phyloP scores from a whole-genome alignment of 1,140 invertebrate species.

The Caerostris extrusa region DNA sequence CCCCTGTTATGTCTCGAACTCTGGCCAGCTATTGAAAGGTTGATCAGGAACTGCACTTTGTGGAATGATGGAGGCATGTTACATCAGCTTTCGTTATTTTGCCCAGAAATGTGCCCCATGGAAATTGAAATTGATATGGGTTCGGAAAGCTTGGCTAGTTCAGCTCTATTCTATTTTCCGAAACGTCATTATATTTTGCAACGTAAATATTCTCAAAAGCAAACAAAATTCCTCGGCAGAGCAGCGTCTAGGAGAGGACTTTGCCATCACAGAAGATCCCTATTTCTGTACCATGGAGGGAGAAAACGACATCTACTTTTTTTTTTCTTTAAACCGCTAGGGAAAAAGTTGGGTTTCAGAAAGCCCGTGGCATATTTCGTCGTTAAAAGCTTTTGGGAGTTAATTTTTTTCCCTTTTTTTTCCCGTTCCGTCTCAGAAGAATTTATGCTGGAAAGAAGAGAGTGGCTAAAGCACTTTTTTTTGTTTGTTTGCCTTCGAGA shows the following conservation, averaged over 20 bases:
- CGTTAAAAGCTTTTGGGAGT: not conserved
- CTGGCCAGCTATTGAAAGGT: no score
- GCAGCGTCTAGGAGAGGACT: not conserved
- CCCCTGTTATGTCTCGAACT: no score
- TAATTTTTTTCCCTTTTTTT: not conserved
- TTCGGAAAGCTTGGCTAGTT: not conserved
- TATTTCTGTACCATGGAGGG: not conserved
- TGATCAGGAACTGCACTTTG: not conserved
- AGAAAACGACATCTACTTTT: not conserved
- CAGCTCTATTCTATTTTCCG: not conserved
- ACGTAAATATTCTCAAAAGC: not conserved
- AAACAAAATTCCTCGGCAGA: not conserved
- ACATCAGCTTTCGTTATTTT: not conserved
- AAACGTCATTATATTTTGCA: not conserved
- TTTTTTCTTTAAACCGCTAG: not conserved
- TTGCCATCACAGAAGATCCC: not conserved
- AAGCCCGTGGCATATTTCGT: not conserved
- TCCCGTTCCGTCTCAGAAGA: no score
- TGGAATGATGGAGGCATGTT: not conserved
- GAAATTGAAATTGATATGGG: conserved; percentile 11
- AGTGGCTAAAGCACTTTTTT: not conserved
- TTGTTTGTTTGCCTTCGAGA: not conserved
- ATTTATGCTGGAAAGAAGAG: not conserved
- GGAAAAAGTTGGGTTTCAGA: not conserved
- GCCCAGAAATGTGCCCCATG: not conserved